Evolutionary conservation across 2,797 vertebrate genomes (phyloP).

Genomic region (Prionace glauca): DNA sequence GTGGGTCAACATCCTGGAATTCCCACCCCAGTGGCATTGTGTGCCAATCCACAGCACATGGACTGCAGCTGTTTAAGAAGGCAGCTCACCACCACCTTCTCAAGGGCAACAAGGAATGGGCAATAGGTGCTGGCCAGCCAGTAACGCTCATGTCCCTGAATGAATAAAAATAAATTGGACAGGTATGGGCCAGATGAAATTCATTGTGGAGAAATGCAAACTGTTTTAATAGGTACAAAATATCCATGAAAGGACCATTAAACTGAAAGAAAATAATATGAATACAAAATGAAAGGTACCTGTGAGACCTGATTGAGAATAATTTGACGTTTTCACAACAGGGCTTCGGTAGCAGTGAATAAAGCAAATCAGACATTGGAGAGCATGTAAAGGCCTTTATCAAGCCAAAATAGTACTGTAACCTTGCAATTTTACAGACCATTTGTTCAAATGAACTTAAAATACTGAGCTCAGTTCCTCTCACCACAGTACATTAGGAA

Average conservation of each 20-base stretch:
- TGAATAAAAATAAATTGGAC: neutral
- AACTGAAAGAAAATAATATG: neutral
- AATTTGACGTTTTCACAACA: neutral
- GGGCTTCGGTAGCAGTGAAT: neutral
- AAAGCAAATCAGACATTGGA: neutral
- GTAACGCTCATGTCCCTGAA: too few species aligned
- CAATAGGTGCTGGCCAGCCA: too few species aligned
- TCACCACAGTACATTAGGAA: neutral
- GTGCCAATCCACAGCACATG: too few species aligned
- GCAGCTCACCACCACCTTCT: too few species aligned
- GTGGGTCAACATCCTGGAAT: too few species aligned
- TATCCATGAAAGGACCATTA: neutral
- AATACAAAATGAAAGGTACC: neutral
- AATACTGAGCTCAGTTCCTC: neutral
- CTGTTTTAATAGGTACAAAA: neutral
- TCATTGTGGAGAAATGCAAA: neutral
- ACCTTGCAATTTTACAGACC: neutral
- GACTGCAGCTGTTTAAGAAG: too few species aligned
- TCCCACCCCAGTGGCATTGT: too few species aligned
- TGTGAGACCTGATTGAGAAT: neutral
- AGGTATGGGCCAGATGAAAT: neutral
- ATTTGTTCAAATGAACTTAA: neutral
- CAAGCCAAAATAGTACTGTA: neutral
- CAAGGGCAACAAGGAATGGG: too few species aligned
- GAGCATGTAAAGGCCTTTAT: neutral